Conservation (phyloP, 2,113 vertebrate genomes). For the Pterophyllum scalare region DNA sequence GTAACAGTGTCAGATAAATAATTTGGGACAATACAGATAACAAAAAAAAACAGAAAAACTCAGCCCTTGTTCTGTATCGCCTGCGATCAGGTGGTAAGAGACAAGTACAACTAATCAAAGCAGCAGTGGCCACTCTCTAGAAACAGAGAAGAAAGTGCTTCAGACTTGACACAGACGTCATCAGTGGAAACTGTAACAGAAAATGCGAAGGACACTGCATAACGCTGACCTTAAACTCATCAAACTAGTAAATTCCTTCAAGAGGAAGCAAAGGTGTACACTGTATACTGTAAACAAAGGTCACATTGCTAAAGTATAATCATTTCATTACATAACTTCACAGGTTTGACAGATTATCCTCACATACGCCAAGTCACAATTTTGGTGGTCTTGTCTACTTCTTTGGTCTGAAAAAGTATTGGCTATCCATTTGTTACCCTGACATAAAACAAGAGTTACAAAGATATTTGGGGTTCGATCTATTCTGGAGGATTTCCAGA, state of each 20-base stretch:
- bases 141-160: neutral
- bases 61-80: too few species aligned
- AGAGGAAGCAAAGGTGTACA: neutral
- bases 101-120: too few species aligned
- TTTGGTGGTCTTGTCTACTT: neutral
- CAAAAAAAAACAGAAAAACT: too few species aligned
- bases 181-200: neutral
- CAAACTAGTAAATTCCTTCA: neutral
- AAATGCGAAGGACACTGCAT: neutral
- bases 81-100: too few species aligned
- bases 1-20: too few species aligned
- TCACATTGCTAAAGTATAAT: neutral
- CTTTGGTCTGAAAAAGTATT: neutral
- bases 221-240: neutral
- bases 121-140: too few species aligned
- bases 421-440: neutral
- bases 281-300: neutral
- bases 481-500: neutral
- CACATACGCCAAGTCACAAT: neutral
- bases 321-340: neutral
- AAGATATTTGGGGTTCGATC: neutral
- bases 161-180: neutral
- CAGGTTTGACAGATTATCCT: neutral
- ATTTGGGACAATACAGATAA: too few species aligned
- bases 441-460: neutral